phyloP scores from a whole-genome alignment of 2,797 vertebrate species.

The Diglossa cyanea region DNA sequence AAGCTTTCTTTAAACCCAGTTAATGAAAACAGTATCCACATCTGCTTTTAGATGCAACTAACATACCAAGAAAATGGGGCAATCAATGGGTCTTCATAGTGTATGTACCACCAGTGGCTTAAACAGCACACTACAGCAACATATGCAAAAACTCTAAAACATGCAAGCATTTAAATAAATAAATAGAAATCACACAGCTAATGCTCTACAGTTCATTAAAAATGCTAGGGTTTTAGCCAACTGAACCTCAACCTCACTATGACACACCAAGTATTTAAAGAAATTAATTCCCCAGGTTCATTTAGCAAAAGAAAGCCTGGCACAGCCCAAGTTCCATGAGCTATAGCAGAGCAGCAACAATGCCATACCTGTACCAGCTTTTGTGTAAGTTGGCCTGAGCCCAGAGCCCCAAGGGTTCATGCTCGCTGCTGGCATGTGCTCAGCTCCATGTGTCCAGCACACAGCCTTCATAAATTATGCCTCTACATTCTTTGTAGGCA shows the following conservation, averaged over 20 bases:
- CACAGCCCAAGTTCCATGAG: accelerated
- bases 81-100: background rate
- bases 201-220: background rate
- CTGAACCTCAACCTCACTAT: background rate
- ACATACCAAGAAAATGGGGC: background rate
- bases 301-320: background rate
- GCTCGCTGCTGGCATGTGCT: background rate
- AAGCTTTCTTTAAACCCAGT: background rate
- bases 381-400: background rate
- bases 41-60: background rate
- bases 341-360: background rate
- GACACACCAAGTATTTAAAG: background rate
- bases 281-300: background rate
- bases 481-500: background rate
- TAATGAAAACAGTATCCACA: background rate
- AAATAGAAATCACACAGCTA: background rate
- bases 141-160: background rate
- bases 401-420: background rate
- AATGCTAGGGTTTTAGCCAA: background rate
- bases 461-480: background rate
- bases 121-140: background rate
- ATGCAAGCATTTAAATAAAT: background rate
- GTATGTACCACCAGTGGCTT: background rate
- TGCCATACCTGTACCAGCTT: background rate
- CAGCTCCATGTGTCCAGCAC: background rate